Evolutionary conservation across 2,888 invertebrate genomes (phyloP), one percentile per base, ranked within the genome.

Genomic region (Agonopterix subpropinquella): DNA sequence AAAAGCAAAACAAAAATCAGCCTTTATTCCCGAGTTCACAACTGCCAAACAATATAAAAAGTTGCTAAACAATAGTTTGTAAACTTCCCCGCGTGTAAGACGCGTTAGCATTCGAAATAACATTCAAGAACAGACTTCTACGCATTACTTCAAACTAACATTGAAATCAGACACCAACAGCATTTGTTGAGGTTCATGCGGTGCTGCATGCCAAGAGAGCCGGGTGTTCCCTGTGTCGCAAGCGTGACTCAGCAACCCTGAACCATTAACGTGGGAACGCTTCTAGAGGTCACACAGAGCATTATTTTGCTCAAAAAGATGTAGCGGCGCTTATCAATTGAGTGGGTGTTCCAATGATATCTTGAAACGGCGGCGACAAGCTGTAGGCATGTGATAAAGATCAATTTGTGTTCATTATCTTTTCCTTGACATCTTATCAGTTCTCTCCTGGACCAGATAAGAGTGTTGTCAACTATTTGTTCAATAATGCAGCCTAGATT

Each of bases 211-310:
- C 78, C 79, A 80, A 80, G 70, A 78, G 65, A 71, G 70, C 70
- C 73, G 79, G 80, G 81, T 81, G 79, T 79, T 79, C 78, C 80
- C 79, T 72, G 58, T 77, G 76, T 73, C 72, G 73, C 69, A 67
- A 70, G 52, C 59, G 67, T 80, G 80, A 79, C 60, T 80, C 76
- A 80, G 64, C 71, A 75, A 62, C 80, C 79, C 72, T 81, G 79
- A 79, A 80, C 76, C 71, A 77, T 69, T 72, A 75, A 72, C 70
- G 69, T 66, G 74, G 67, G 70, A 70, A 66, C 64, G 64, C 67
- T 66, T 64, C 62, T 58, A 66, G 70, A 70, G 73, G 67, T 68
- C 67, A 67, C 59, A 52, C 47, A 57, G 57, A 59, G 51, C 44
- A 57, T 62, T 60, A 61, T 61, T 64, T 65, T 59, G 54, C 61